phyloP scores from a whole-genome alignment of 2,888 invertebrate species.

The Drosophila maculinotata region DNA sequence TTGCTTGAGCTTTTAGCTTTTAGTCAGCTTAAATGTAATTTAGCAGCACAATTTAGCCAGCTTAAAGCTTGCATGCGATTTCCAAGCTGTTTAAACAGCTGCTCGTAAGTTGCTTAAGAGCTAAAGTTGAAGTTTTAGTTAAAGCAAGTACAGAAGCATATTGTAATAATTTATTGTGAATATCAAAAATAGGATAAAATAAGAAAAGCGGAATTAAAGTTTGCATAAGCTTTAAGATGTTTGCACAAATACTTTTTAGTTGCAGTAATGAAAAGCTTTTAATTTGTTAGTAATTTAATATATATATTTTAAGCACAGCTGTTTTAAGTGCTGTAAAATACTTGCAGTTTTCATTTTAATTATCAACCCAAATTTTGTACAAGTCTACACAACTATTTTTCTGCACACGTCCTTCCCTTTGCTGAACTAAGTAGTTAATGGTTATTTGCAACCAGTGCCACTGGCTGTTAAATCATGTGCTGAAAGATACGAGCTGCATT shows the following conservation, averaged over 20 bases:
- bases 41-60: neutral
- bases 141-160: neutral
- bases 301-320: too few species aligned
- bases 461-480: constrained; percentile 22
- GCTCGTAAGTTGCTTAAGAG: neutral
- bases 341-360: neutral
- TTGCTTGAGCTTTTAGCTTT: neutral
- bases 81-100: neutral
- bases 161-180: too few species aligned
- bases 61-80: neutral
- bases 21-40: neutral
- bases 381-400: neutral
- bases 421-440: constrained; percentile 15
- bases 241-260: too few species aligned
- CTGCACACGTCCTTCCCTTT: neutral
- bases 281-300: too few species aligned
- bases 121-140: neutral
- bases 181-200: too few species aligned
- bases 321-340: neutral
- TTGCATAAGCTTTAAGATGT: too few species aligned
- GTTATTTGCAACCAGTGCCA: constrained; percentile 13
- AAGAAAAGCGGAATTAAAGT: too few species aligned
- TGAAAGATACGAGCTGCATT: constrained; percentile 12
- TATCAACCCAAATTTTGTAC: neutral
- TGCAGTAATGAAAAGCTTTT: too few species aligned